These are phyloP conservation scores for Philotrypesis tridentata DNA, from an alignment of 1,140 invertebrate species.

Conservation along the genomic window DNA sequence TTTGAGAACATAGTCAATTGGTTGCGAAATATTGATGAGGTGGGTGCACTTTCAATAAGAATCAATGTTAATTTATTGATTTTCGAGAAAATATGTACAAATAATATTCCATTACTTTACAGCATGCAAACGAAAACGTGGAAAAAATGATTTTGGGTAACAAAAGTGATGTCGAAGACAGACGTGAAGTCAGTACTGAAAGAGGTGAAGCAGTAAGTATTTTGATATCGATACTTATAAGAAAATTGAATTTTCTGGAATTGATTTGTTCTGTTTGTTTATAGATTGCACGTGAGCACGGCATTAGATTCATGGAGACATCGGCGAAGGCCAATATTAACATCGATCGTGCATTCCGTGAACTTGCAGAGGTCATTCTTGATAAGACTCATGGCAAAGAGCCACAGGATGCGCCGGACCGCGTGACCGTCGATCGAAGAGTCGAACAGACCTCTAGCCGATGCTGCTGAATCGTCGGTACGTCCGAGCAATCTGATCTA, in stretches of 20 bases:
- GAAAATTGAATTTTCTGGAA: no score
- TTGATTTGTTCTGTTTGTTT: constrained; percentile 27
- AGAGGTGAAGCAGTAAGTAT: constrained; percentile 87
- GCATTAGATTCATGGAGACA: constrained; percentile 98
- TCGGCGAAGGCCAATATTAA: constrained; percentile 99
- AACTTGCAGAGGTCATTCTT: constrained; percentile 96
- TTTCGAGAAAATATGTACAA: neutral
- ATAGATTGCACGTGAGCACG: constrained; percentile 97
- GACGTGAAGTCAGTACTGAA: constrained; percentile 93
- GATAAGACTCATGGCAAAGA: constrained; percentile 86
- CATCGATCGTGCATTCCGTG: constrained; percentile 97
- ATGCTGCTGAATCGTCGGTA: constrained; percentile 68
- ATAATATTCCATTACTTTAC: constrained; percentile 47
- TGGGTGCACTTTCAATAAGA: constrained; percentile 60
- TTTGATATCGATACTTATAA: no score
- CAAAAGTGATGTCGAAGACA: constrained; percentile 99
- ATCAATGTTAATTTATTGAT: constrained; percentile 29
- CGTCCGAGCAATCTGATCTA: neutral
- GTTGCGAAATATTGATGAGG: constrained; percentile 98
- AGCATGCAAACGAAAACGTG: constrained; percentile 99
- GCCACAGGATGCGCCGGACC: constrained; percentile 79
- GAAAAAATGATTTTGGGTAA: constrained; percentile 99
- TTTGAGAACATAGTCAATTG: constrained; percentile 99
- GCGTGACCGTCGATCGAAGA: constrained; percentile 79
- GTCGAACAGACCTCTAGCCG: constrained; percentile 70